phyloP scores from a whole-genome alignment of 2,888 invertebrate genomes.

The Lagria hirta region DNA sequence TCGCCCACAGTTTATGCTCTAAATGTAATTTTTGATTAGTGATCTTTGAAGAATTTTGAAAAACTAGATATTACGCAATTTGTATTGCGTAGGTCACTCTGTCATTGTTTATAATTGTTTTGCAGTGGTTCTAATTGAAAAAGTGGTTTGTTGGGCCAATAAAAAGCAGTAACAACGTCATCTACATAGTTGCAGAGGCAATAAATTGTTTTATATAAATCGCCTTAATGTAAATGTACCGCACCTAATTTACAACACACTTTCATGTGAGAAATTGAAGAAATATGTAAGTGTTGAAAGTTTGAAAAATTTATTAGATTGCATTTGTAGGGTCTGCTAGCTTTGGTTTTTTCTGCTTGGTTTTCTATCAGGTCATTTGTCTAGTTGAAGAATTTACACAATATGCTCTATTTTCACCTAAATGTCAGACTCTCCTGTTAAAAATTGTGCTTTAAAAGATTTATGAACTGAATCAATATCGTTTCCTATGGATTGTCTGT shows the following conservation, averaged over 20 bases:
- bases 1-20: too few species aligned
- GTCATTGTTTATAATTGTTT: too few species aligned
- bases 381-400: background rate
- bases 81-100: too few species aligned
- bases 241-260: conserved; percentile 34
- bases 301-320: conserved; percentile 13
- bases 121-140: too few species aligned
- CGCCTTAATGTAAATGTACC: conserved; percentile 32
- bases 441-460: conserved; percentile 8
- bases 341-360: background rate
- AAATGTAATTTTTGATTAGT: too few species aligned
- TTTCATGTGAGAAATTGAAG: conserved; percentile 20
- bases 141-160: too few species aligned
- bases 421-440: too few species aligned
- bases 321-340: background rate
- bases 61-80: too few species aligned
- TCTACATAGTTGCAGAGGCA: too few species aligned
- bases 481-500: conserved; percentile 8
- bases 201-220: conserved; percentile 38
- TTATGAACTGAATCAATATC: conserved; percentile 17
- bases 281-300: conserved; percentile 21
- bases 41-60: too few species aligned
- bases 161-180: too few species aligned
- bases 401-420: conserved; percentile 1
- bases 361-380: background rate